Conservation (phyloP, 1,140 invertebrate genomes). For the Zaprionus inermis region DNA sequence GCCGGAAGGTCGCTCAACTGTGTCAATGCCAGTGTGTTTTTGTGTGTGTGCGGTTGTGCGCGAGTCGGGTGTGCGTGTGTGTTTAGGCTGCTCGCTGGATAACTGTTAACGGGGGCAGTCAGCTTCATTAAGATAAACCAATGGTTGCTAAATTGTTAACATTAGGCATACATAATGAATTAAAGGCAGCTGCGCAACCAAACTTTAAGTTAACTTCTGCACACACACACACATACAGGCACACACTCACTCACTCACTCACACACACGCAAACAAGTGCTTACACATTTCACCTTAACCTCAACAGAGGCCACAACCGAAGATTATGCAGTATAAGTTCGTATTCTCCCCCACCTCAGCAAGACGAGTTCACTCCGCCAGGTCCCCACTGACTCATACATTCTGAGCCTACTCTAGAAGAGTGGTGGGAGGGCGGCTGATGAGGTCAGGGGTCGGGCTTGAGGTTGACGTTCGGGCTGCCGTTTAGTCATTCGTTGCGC, state of each 20-base stretch:
- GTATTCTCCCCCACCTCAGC: background rate
- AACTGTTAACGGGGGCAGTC: slow-evolving; percentile 60
- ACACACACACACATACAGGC: slow-evolving; percentile 29
- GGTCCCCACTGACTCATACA: slow-evolving; percentile 44
- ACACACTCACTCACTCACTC: too few species aligned
- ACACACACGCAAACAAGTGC: slow-evolving; percentile 9
- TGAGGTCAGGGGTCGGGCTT: slow-evolving; percentile 15
- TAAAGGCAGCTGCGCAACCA: slow-evolving; percentile 53
- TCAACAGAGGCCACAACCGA: slow-evolving; percentile 27
- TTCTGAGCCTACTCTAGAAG: slow-evolving; percentile 32
- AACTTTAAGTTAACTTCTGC: slow-evolving; percentile 65
- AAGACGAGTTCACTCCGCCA: background rate
- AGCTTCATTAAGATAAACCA: slow-evolving; percentile 83
- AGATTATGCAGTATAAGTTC: slow-evolving; percentile 49
- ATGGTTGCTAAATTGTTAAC: slow-evolving; percentile 83
- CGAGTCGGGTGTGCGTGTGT: slow-evolving; percentile 24
- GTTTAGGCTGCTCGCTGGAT: slow-evolving; percentile 53
- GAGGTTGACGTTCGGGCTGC: slow-evolving; percentile 26
- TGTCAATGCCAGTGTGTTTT: slow-evolving; percentile 36
- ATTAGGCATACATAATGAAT: slow-evolving; percentile 81
- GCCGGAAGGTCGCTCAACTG: slow-evolving; percentile 63
- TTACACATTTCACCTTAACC: slow-evolving; percentile 37
- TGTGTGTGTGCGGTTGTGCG: slow-evolving; percentile 43
- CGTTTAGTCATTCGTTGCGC: slow-evolving; percentile 77
- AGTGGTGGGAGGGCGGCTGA: background rate